Base-by-base conservation (phyloP, 2,797 vertebrate species). In the Distichodus sexfasciatus region DNA sequence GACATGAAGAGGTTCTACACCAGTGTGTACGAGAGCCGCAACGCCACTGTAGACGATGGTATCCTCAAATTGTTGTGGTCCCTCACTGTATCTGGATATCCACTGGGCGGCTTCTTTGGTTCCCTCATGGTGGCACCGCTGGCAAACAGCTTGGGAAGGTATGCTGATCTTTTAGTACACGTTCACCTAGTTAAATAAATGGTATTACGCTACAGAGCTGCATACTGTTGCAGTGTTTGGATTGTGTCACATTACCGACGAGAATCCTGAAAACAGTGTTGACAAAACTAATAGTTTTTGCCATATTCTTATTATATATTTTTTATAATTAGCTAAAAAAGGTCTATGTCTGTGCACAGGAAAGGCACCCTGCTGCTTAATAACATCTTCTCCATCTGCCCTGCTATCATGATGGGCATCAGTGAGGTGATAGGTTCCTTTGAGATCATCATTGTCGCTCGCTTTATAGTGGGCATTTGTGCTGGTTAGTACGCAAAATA, bases 311-410 rank as follows among this genome's bases (percentile, higher is more conserved):
- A n/a, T n/a, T n/a, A n/a, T n/a, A n/a, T n/a, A n/a, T n/a, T n/a
- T n/a, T n/a, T n/a, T n/a, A n/a, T n/a, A n/a, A n/a, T n/a, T n/a
- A n/a, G n/a, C n/a, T n/a, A n/a, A n/a, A n/a, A n/a, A n/a, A n/a
- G n/a, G n/a, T n/a, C n/a, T n/a, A n/a, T n/a, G 64, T 23, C 36
- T 68, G 64, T 41, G 58, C 3, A 14, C 84, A 99, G 97, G 78
- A 99, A 94, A 78, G 96, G 96, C 24, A 92, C 95, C 10, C 85
- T 99, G 59, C 91, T 99, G 73, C 91, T 97, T 78, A 98, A 98
- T 86, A 99, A 99, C 76, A 68, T 97, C 69, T 97, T 99, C 62
- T 98, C 97, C 77, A 92, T 99, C 0, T 59, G 84, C 62, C 93
- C 96, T 0, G 94, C 96, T 0, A n/a, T 97, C 77, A 88, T 98